Base-by-base conservation (phyloP, 2,797 vertebrate species). In the Cyclopterus lumpus region DNA sequence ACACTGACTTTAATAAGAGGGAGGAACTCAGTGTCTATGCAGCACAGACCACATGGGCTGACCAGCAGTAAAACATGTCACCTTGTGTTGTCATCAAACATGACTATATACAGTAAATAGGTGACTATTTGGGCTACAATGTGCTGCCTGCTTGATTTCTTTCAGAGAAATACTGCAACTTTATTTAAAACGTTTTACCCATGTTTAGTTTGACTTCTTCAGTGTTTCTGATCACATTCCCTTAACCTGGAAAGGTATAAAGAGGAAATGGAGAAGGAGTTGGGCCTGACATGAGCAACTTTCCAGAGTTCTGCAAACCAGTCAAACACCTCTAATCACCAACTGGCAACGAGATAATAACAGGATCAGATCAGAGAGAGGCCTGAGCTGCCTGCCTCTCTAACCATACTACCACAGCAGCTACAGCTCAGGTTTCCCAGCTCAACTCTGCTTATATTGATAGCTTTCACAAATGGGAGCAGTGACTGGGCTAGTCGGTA, bases 1-100 rank as follows among this genome's bases (percentile, higher is more conserved):
- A 79, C 66, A 77, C 48, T 28, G 54, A 71, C 88, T 88, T 81
- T 89, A 90, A 92, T 88, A 79, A 88, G 81, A 79, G 83, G 77
- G 86, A 87, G 82, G 51, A 77, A 65, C 80, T 78, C 36, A 0
- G 67, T 67, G 82, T 85, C 71, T 85, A 30, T 77, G 54, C 71
- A 61, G 62, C 38, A 8, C 67, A 73, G 86, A 89, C 85, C 85
- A 59, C 86, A 89, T 18, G 26, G 73, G 71, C 79, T 71, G 75
- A 83, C 78, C 79, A 65, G 72, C 54, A 53, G 57, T 2, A 59
- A 46, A 79, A 67, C 38, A 26, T 22, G 80, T 83, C 85, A 82
- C 68, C 79, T 57, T 63, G 46, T 74, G 77, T 73, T 68, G 67
- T 89, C 81, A 83, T 75, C 80, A 67, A 76, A 73, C 79, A 79